These are phyloP conservation scores for Cerastis rubricosa DNA, from an alignment of 2,888 invertebrate species.

Conservation along the genomic window DNA sequence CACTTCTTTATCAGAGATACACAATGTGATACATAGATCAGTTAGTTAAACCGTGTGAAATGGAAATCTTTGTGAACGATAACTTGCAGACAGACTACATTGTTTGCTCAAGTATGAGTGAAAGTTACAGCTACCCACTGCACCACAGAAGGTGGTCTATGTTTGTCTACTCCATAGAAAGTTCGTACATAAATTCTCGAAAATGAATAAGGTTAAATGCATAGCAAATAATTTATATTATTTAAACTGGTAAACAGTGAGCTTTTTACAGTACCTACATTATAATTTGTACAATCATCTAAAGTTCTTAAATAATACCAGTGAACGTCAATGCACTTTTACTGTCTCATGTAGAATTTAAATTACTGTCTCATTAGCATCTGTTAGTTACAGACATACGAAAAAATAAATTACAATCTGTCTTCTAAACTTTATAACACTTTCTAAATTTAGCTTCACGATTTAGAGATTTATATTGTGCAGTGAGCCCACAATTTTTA, in stretches of 20 bases:
- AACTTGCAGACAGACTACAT: conserved; percentile 23
- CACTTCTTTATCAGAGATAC: not conserved
- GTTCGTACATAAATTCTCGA: conserved; percentile 45
- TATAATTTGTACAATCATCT: not conserved
- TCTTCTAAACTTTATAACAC: conserved; percentile 13
- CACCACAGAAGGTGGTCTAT: conserved; percentile 56
- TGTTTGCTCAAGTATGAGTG: conserved; percentile 62
- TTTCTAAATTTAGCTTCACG: conserved; percentile 45
- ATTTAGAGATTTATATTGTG: not conserved
- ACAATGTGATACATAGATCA: conserved; percentile 15
- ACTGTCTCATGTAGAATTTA: conserved; percentile 3
- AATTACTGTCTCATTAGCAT: conserved; percentile 15
- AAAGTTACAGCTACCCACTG: conserved; percentile 65
- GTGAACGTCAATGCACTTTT: not conserved
- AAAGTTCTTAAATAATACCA: conserved; percentile 1
- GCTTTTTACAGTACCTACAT: not conserved
- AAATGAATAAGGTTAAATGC: conserved; percentile 18
- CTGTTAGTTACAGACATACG: not conserved
- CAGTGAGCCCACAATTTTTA: not conserved
- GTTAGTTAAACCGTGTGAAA: conserved; percentile 26
- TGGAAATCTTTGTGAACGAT: conserved; percentile 29
- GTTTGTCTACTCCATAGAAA: conserved; percentile 66
- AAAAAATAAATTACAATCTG: not conserved
- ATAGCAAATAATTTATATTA: conserved; percentile 21
- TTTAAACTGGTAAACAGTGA: not conserved